A percentile compares a stretch with the other conserved stretches of the same genome.
Evolutionary conservation across 2,888 invertebrate species (phyloP).

Genomic region (Acronicta leporina): DNA sequence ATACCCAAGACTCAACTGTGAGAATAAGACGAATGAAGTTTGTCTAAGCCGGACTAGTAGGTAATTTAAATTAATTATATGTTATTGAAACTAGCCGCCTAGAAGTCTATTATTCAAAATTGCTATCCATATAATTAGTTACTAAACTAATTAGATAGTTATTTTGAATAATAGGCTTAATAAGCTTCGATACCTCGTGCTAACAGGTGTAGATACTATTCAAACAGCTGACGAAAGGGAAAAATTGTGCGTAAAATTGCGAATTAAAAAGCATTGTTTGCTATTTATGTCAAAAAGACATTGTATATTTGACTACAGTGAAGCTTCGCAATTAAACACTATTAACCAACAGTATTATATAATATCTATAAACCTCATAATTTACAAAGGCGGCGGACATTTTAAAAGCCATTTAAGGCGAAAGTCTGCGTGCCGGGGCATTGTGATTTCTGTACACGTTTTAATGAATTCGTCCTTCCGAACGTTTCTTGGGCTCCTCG

Average conservation of each 20-base stretch:
- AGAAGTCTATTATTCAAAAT: slow-evolving; percentile 41
- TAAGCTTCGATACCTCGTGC: slow-evolving; percentile 19
- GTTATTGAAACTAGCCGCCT: slow-evolving; percentile 24
- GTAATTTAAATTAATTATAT: slow-evolving; percentile 44
- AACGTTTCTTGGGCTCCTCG: slow-evolving; percentile 77
- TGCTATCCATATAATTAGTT: too few species aligned
- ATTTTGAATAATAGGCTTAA: slow-evolving; percentile 16
- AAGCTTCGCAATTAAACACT: slow-evolving; percentile 45
- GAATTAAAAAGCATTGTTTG: slow-evolving; percentile 32
- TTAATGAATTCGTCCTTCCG: slow-evolving; percentile 84
- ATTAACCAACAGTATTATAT: slow-evolving; percentile 34
- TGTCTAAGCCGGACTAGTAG: slow-evolving; percentile 14
- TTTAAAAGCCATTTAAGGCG: slow-evolving; percentile 74
- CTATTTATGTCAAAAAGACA: slow-evolving; percentile 31
- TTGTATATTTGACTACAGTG: slow-evolving; percentile 21
- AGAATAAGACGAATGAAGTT: slow-evolving; percentile 29
- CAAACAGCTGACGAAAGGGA: slow-evolving; percentile 2
- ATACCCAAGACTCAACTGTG: slow-evolving; percentile 36
- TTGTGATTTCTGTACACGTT: slow-evolving; percentile 84
- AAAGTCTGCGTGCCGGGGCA: slow-evolving; percentile 71
- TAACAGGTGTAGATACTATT: slow-evolving; percentile 30
- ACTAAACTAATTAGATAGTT: too few species aligned
- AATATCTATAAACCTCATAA: slow-evolving; percentile 42
- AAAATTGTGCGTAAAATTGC: slow-evolving; percentile 14
- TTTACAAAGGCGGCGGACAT: slow-evolving; percentile 61